Evolutionary conservation across 2,797 vertebrate species (phyloP).

Genomic region (Muscicapa striata): DNA sequence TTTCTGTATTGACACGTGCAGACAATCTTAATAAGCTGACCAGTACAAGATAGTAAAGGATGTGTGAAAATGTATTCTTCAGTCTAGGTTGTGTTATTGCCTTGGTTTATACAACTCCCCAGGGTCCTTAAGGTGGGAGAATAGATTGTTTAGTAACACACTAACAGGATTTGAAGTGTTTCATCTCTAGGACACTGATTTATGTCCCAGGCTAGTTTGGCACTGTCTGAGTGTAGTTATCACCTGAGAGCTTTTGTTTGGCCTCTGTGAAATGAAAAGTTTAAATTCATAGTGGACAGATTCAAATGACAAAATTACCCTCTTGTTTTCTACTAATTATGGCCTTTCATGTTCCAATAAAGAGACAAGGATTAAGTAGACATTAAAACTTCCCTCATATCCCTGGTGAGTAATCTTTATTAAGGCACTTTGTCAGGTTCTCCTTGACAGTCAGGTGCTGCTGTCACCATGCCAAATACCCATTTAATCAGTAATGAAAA

Average conservation of each 20-base stretch:
- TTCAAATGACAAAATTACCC: background rate
- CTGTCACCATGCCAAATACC: background rate
- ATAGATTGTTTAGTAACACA: slow-evolving; percentile 22
- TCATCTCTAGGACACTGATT: background rate
- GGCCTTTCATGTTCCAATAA: background rate
- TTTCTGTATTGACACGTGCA: background rate
- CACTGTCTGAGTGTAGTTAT: slow-evolving; percentile 2
- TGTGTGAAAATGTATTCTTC: slow-evolving; percentile 8
- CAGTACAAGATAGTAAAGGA: background rate
- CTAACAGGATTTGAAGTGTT: slow-evolving; percentile 26
- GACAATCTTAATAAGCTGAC: slow-evolving; percentile 18
- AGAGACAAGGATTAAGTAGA: background rate
- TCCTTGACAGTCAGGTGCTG: background rate
- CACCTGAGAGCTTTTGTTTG: slow-evolving; percentile 1
- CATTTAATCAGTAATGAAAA: background rate
- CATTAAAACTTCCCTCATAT: background rate
- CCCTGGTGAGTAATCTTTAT: background rate
- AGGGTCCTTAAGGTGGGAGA: background rate
- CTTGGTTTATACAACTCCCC: slow-evolving; percentile 15
- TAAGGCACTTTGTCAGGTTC: background rate
- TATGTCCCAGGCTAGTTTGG: background rate
- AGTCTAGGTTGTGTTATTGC: background rate
- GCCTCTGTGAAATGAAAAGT: background rate
- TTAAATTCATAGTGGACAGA: background rate
- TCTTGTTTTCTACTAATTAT: background rate